Base-by-base conservation (phyloP, 1,140 invertebrate genomes). In the Microplitis mediator region DNA sequence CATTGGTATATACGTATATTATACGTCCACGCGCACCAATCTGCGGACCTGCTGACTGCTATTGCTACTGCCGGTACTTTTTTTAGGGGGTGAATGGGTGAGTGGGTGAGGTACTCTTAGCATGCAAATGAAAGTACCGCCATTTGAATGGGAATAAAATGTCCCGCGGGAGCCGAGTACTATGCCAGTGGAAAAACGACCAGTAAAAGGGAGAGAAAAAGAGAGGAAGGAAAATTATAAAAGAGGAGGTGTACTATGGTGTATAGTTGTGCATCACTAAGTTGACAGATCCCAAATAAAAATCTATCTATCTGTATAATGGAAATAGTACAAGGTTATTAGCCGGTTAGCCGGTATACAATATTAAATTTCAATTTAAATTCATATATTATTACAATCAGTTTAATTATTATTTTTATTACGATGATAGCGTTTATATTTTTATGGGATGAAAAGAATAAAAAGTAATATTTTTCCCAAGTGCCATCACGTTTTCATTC, bases 91-190 rank as follows among this genome's bases (percentile, higher is more conserved):
- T 76, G 78, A 74, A 72, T 74, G 71, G 72, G 72, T 67, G 73
- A 58, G 36, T 74, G 76, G 78, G 76, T 66, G 75, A 76, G 71
- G 74, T 71, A 77, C 84, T 87, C 84, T 87, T 87, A 86, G 84
- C 86, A 86, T 87, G 86, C 84, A 87, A 87, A 87, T 87, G 85
- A 86, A 87, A 87, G 83, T 86, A 79, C 83, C 81, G 81, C 84
- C 81, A 85, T 86, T 86, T 85, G 82, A 85, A 86, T 85, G 82
- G 80, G 84, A 85, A 86, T 86, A 85, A 86, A 86, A 86, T 77
- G 75, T 76, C 76, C 74, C 54, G 39, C 39, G 39, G 8, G 56
- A 58, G 8, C 23, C 56, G 9, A 58, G 9, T 32, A 62, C 58
- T 11, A 34, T 34, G 3, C 4, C 5, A 60, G 35, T 71, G 52